These are phyloP conservation scores for Phrynocephalus versicolor DNA, from an alignment of 2,113 vertebrate species.

Conservation along the genomic window DNA sequence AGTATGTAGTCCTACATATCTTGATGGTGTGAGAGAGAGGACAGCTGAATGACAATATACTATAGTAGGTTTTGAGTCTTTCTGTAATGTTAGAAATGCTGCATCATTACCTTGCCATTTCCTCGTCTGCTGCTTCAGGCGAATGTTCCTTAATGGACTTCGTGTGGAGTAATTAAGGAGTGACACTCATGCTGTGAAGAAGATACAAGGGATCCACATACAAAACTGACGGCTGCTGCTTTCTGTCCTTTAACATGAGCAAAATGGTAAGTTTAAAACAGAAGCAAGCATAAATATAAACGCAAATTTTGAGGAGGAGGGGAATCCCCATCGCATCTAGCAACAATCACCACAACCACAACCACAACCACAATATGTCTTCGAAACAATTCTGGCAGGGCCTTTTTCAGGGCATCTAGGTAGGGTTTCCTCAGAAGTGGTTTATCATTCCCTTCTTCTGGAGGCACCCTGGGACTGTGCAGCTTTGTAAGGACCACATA, in stretches of 20 bases:
- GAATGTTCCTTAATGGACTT: not conserved
- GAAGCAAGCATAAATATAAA: slow-evolving; percentile 15
- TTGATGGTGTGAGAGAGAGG: not conserved
- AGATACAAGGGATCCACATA: not conserved
- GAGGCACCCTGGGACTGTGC: too few species aligned
- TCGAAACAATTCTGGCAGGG: too few species aligned
- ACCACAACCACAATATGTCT: too few species aligned
- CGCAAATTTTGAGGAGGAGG: not conserved
- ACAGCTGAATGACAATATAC: not conserved
- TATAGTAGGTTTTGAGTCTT: too few species aligned
- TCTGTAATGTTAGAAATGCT: not conserved
- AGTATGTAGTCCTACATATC: not conserved
- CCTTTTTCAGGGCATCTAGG: too few species aligned
- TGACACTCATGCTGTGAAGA: slow-evolving; percentile 11
- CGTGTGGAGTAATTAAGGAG: slow-evolving; percentile 27
- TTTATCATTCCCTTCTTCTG: too few species aligned
- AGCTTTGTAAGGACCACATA: too few species aligned
- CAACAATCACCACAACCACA: too few species aligned
- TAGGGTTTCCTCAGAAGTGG: too few species aligned
- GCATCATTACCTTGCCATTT: not conserved
- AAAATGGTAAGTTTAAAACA: slow-evolving; percentile 17
- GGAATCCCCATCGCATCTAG: too few species aligned
- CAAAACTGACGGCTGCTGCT: slow-evolving; percentile 18
- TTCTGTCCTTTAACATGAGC: not conserved
- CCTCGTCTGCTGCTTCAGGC: not conserved